Base-by-base conservation (phyloP, 2,888 invertebrate genomes). In the Agonopterix subpropinquella region DNA sequence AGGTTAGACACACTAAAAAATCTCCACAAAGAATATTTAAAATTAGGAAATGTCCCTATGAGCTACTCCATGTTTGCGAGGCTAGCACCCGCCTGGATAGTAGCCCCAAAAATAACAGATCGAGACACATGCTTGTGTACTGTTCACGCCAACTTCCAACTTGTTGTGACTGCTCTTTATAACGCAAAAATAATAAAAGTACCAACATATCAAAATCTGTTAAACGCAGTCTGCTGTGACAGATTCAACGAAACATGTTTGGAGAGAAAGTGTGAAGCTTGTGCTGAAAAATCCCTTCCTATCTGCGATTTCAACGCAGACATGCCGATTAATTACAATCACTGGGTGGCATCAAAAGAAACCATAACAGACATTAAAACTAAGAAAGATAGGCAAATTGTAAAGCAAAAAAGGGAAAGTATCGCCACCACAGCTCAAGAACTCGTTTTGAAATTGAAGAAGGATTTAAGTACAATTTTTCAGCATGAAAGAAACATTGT, bases 191-290 rank as follows among this genome's bases (percentile, higher is more conserved):
- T 44, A 36, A 49, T 45, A 53, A 54, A 51, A 53, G 53, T 57
- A 45, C 53, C 11, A 48, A 62, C 52, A 51, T 43, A 60, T 58
- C 63, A 59, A 56, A 58, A 18, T 53, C 49, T 57, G 48, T 45
- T 59, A 37, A 9, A 36, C 3, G 52, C 46, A 28, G 10, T 59
- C 54, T 62, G 61, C 51, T 61, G 58, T 44, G 54, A 59, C 49
- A 52, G 55, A 49, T 60, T 56, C 49, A 50, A 45, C 48, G 60
- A 57, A 50, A 52, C 13, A 50, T 61, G 57, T 54, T 49, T 58
- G 8, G 52, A 55, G 45, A 53, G 58, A 61, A 52, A 50, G 48
- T 61, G 59, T 55, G 49, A 54, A 41, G 18, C 53, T 1, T 59
- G 53, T 49, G 49, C n/a, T 49, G 47, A 28, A 48, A 62, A 61